Evolutionary conservation across 2,113 vertebrate species (phyloP), one percentile per base, ranked within the genome.

Genomic region (Hystrix brachyura): DNA sequence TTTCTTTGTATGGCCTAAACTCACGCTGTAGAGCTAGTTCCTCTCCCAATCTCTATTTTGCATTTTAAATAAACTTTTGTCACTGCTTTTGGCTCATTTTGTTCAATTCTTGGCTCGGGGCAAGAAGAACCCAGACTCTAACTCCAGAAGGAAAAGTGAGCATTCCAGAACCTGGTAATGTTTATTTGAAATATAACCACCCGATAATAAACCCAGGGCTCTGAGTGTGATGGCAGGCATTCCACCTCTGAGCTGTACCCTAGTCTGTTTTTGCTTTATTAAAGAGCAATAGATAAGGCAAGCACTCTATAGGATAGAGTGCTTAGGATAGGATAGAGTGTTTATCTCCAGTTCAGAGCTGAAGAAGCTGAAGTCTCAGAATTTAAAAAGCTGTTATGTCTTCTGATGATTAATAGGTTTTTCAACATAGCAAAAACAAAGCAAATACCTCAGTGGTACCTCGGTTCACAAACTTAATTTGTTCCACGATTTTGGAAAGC

Each of bases 371-470:
- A 88, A 53, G 69, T 87, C 93, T 86, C 94, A 87, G 60, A 90
- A 81, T 65, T 34, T 86, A 14, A 87, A 93, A 89, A 96, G 62
- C 9, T 72, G 0, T 32, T 32, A 64, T 32, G 38, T 88, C 43
- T 90, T 93, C 43, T 87, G 51, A 90, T 76, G 92, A 69, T 27
- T 55, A 74, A 87, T 11, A 71, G 6, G 55, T 84, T 84, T 91
- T 90, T 92, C 48, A 91, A 65, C 34, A 89, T 78, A 96, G 60
- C 80, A 86, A 74, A 96, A 93, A 86, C 11, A 90, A 95, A 91
- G 38, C 17, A 96, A 82, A 71, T 64, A 32, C 7, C 38, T 38
- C 38, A 78, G 13, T 32, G 46, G 27, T 76, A 48, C 43, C 72
- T 76, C 43, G 25, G 72, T 76, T 76, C 72, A 76, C 12, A 5